Evolutionary conservation across 2,797 vertebrate genomes (phyloP).

Genomic region (Phrynocephalus vlangalii): DNA sequence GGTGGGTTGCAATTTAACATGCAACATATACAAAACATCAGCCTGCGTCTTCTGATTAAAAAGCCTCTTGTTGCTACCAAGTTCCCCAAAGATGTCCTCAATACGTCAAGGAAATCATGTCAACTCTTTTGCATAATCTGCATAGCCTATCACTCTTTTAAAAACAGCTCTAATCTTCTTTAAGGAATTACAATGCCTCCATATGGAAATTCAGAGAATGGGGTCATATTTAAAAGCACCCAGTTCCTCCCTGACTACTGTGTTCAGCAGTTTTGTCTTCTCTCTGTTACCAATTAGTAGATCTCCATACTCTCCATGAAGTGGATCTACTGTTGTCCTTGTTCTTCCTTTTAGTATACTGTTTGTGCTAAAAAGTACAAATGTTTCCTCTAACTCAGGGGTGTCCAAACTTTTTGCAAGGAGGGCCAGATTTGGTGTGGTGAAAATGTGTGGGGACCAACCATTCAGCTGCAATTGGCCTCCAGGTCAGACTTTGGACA

Average conservation of each 20-base stretch:
- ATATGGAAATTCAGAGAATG: constrained; percentile 14
- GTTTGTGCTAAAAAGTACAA: no score
- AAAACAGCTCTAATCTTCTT: not conserved
- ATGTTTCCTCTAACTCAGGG: no score
- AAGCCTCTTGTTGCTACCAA: constrained; percentile 1
- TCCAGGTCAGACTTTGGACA: no score
- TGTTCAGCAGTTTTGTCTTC: not conserved
- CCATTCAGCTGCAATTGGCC: no score
- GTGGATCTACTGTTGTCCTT: no score
- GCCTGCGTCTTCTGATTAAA: not conserved
- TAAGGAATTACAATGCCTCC: not conserved
- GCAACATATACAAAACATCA: not conserved
- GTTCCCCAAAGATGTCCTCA: constrained; percentile 28
- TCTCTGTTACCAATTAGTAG: no score
- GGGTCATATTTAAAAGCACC: constrained; percentile 13
- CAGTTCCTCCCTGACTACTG: not conserved
- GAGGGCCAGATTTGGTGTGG: no score
- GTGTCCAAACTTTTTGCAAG: no score
- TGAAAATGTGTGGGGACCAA: no score
- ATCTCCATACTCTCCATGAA: no score
- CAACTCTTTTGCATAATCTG: constrained; percentile 21
- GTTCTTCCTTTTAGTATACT: no score
- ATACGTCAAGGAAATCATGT: not conserved
- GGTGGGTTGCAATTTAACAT: not conserved
- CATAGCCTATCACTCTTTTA: constrained; percentile 1